Percentiles rank a stretch among this genome's conserved stretches.
Conservation (phyloP, 2,113 vertebrate species). For the Podarcis raffonei region DNA sequence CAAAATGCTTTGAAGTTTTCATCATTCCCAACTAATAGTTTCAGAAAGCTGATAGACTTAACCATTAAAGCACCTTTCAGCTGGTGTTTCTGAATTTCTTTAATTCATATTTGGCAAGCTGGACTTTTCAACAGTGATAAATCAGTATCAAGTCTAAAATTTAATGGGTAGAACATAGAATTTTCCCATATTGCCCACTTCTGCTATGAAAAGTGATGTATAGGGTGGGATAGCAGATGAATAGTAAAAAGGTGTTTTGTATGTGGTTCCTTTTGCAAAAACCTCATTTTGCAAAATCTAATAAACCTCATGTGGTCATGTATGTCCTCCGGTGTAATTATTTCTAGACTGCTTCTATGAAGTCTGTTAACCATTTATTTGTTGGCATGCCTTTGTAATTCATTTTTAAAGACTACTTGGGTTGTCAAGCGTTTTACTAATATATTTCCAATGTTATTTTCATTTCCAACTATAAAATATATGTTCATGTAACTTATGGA, state of each 20-base stretch:
- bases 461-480: not conserved
- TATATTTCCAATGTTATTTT: not conserved
- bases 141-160: not conserved
- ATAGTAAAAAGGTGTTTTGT: accelerated
- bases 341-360: slow-evolving; percentile 34
- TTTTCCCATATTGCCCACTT: not conserved
- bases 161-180: accelerated
- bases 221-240: accelerated
- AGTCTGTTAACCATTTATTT: not conserved
- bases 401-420: not conserved
- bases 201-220: not conserved
- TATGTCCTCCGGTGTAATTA: not conserved
- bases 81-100: not conserved
- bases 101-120: accelerated
- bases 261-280: not conserved
- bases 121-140: not conserved
- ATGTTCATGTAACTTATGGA: not conserved
- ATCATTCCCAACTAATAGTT: not conserved
- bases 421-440: not conserved
- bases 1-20: not conserved
- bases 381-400: not conserved
- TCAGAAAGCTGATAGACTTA: not conserved
- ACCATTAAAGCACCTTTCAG: not conserved
- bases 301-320: not conserved
- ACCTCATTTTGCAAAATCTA: not conserved